phyloP scores from a whole-genome alignment of 2,888 invertebrate genomes.

The Eupithecia subfuscata region DNA sequence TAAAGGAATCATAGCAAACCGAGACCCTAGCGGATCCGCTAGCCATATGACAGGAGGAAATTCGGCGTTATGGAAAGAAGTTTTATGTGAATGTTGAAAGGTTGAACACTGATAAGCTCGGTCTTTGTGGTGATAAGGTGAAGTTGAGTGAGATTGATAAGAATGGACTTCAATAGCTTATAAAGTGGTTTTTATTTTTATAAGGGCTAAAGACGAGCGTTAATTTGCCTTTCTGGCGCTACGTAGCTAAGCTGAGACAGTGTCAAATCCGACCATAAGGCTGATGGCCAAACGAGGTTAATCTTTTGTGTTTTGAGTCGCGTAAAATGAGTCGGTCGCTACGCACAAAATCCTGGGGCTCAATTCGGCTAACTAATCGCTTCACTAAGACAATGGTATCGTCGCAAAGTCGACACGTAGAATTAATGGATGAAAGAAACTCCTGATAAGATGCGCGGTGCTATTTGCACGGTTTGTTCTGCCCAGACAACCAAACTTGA shows the following conservation, averaged over 20 bases:
- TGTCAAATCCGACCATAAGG: neutral
- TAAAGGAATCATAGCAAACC: constrained; percentile 75
- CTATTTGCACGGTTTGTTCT: too few species aligned
- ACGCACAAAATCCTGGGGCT: neutral
- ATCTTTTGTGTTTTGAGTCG: too few species aligned
- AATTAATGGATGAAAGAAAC: neutral
- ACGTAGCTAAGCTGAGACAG: neutral
- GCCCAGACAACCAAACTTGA: too few species aligned
- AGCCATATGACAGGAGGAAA: constrained; percentile 66
- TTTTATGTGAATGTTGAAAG: constrained; percentile 45
- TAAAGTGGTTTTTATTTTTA: neutral
- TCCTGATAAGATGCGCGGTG: too few species aligned
- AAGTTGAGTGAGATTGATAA: constrained; percentile 20
- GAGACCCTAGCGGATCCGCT: constrained; percentile 61
- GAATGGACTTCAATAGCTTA: neutral
- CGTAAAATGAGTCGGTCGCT: too few species aligned
- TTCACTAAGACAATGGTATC: too few species aligned
- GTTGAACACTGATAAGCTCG: constrained; percentile 26
- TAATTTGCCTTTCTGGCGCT: neutral
- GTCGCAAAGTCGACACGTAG: neutral
- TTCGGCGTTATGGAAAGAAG: constrained; percentile 50
- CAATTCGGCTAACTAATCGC: neutral
- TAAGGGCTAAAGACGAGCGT: neutral
- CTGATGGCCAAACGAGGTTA: neutral
- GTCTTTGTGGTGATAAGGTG: constrained; percentile 7